Percentiles rank a stretch among this genome's conserved stretches.
Evolutionary conservation across 2,113 vertebrate genomes (phyloP).

Genomic region (Myrmecobius fasciatus): DNA sequence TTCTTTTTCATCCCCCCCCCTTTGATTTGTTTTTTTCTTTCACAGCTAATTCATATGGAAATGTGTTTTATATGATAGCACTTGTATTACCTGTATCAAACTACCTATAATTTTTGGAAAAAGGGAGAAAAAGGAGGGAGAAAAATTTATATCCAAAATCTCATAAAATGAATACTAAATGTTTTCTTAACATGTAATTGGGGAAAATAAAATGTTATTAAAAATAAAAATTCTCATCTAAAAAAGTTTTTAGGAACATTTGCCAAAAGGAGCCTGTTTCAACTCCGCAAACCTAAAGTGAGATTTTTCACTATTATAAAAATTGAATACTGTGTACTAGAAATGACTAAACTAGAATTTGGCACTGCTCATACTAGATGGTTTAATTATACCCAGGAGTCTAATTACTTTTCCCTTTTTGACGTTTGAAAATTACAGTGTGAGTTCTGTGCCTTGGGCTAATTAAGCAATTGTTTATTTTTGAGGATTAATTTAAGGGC

Average conservation of each 20-base stretch:
- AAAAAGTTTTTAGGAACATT: constrained; percentile 45
- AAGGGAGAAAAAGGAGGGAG: too few species aligned
- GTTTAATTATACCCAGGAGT: constrained; percentile 73
- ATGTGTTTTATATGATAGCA: too few species aligned
- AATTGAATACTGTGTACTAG: constrained; percentile 57
- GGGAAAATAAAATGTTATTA: too few species aligned
- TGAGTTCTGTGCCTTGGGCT: constrained; percentile 50
- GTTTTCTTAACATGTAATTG: too few species aligned
- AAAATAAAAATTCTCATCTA: too few species aligned
- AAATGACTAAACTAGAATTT: constrained; percentile 59
- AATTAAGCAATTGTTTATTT: constrained; percentile 74
- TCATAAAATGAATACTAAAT: too few species aligned
- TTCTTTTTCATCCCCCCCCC: too few species aligned
- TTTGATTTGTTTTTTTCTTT: too few species aligned
- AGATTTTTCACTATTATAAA: constrained; percentile 65
- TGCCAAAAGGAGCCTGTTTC: neutral
- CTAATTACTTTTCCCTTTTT: constrained; percentile 72
- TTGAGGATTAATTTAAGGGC: constrained; percentile 62
- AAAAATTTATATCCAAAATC: too few species aligned
- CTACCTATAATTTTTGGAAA: too few species aligned
- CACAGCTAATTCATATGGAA: too few species aligned
- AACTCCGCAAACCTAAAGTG: constrained; percentile 39
- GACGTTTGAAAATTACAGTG: constrained; percentile 61
- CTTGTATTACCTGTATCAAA: too few species aligned
- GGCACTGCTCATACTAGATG: constrained; percentile 50